These are phyloP conservation scores for Leptopilina drosophilae DNA, from an alignment of 2,888 invertebrate genomes.

Conservation along the genomic window DNA sequence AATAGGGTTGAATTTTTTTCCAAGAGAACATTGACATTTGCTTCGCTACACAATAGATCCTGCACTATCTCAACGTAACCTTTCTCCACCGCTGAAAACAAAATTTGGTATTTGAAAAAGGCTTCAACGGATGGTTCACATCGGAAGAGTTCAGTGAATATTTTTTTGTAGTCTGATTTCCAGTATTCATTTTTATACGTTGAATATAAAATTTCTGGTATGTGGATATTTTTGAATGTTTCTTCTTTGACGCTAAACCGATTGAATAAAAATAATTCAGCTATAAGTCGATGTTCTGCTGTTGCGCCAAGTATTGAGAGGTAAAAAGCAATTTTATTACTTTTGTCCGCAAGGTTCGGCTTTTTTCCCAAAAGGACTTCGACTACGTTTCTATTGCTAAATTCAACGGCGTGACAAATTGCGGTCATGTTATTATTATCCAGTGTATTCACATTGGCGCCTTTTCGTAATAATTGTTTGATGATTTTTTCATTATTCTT, in stretches of 20 bases:
- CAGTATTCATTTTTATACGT: not conserved
- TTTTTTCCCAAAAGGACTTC: conserved; percentile 3
- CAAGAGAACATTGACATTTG: not conserved
- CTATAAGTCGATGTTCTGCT: not conserved
- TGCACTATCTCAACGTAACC: not conserved
- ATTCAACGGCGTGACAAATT: conserved; percentile 10
- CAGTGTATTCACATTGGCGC: not conserved
- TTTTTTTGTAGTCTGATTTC: not conserved
- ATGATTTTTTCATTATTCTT: not conserved
- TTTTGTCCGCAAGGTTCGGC: not conserved
- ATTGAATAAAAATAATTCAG: not conserved
- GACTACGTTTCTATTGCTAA: not conserved
- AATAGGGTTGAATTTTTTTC: conserved; percentile 11
- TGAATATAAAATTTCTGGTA: not conserved
- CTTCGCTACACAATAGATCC: not conserved
- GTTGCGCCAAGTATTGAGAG: conserved; percentile 11
- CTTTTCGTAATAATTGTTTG: not conserved
- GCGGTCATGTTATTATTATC: not conserved
- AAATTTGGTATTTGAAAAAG: conserved; percentile 27
- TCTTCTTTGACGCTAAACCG: not conserved
- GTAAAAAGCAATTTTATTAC: conserved; percentile 19
- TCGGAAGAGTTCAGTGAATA: not conserved
- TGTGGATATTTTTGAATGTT: not conserved
- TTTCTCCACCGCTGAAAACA: not conserved
- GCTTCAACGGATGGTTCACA: not conserved